A percentile compares a stretch with the other conserved stretches of the same genome.
phyloP scores from a whole-genome alignment of 2,797 vertebrate species.

The Australoheros facetus region DNA sequence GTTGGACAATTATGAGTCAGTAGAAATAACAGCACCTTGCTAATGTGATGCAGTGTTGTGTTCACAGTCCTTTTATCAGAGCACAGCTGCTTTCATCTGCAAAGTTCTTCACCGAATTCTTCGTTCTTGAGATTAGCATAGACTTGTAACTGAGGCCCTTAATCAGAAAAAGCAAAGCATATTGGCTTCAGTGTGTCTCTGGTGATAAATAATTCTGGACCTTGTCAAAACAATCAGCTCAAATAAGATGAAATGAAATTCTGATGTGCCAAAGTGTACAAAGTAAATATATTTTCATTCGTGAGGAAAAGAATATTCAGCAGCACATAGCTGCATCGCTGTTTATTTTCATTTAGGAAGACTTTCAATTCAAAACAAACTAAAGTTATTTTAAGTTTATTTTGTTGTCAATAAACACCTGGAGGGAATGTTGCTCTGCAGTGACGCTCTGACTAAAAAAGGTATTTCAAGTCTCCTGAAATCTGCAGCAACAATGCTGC shows the following conservation, averaged over 20 bases:
- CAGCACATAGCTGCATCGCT: slow-evolving; percentile 72
- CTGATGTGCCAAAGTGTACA: slow-evolving; percentile 50
- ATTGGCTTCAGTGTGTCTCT: slow-evolving; percentile 36
- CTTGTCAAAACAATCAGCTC: slow-evolving; percentile 61
- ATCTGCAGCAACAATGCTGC: slow-evolving; percentile 60
- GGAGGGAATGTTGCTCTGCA: slow-evolving; percentile 79
- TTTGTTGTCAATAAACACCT: slow-evolving; percentile 85
- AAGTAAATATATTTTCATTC: slow-evolving; percentile 70
- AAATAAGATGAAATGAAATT: slow-evolving; percentile 58
- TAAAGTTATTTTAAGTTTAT: slow-evolving; percentile 85
- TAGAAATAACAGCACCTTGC: slow-evolving; percentile 65
- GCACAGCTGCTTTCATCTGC: slow-evolving; percentile 70
- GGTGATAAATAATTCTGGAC: slow-evolving; percentile 72
- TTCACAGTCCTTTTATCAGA: slow-evolving; percentile 63
- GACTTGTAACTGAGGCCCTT: slow-evolving; percentile 58
- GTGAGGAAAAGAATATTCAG: slow-evolving; percentile 37
- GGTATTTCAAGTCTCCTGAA: slow-evolving; percentile 81
- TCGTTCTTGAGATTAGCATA: slow-evolving; percentile 74
- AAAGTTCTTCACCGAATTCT: slow-evolving; percentile 63
- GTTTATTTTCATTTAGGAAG: slow-evolving; percentile 86
- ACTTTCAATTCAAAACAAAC: slow-evolving; percentile 89
- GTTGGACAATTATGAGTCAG: slow-evolving; percentile 80
- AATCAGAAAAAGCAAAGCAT: slow-evolving; percentile 69
- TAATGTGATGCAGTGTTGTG: slow-evolving; percentile 72
- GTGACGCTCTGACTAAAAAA: slow-evolving; percentile 66